Conservation (phyloP, 1,140 invertebrate genomes). For the Trachelipus rathkii region DNA sequence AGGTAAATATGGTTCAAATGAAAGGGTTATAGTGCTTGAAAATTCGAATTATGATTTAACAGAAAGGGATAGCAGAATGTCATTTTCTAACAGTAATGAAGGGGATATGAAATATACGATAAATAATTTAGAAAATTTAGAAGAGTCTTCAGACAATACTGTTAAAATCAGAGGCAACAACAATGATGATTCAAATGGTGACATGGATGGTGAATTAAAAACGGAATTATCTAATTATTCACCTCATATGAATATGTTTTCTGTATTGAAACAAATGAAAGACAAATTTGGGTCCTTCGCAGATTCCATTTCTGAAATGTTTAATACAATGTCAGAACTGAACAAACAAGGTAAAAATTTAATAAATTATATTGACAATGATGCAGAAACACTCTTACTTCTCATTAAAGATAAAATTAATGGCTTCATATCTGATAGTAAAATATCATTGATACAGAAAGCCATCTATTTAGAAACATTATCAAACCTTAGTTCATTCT, state of each 20-base stretch:
- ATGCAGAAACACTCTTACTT: neutral
- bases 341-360: neutral
- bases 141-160: no score
- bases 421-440: neutral
- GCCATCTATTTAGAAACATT: neutral
- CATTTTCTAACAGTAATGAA: neutral
- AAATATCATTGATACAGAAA: neutral
- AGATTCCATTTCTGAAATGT: neutral
- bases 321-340: neutral
- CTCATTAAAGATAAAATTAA: conserved; percentile 3
- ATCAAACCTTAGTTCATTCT: neutral
- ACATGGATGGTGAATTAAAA: neutral
- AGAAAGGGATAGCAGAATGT: neutral
- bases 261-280: neutral
- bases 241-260: neutral
- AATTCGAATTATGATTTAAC: neutral
- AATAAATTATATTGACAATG: neutral
- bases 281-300: neutral
- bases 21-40: no score
- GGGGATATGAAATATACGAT: no score
- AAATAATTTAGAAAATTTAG: no score
- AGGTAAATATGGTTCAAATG: no score
- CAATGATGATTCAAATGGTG: neutral
- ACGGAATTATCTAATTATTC: neutral
- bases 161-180: neutral